Conservation (phyloP, 2,797 vertebrate species). For the Karalla daura region DNA sequence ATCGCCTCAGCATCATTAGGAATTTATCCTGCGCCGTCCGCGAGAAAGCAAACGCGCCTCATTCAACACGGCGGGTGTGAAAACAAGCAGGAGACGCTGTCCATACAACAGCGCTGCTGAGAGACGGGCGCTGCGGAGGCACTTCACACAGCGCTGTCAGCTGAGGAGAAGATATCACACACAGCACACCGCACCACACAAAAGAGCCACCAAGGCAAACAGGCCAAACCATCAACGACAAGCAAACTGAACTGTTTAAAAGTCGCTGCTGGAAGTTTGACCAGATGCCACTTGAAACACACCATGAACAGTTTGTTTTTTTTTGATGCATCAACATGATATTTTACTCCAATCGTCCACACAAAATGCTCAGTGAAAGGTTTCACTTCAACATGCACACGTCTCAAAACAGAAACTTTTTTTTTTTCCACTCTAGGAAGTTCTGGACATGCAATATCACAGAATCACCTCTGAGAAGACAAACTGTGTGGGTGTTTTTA, state of each 20-base stretch:
- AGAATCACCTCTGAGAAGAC: slow-evolving; percentile 1
- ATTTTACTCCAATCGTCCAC: background rate
- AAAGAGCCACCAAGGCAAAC: slow-evolving; percentile 43
- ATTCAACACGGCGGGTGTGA: slow-evolving; percentile 46
- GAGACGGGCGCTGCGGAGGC: slow-evolving; percentile 39
- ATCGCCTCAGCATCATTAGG: slow-evolving; percentile 23
- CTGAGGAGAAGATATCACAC: slow-evolving; percentile 46
- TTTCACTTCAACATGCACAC: background rate
- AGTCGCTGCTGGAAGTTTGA: slow-evolving; percentile 32
- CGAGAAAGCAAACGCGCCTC: slow-evolving; percentile 61
- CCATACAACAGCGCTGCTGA: slow-evolving; percentile 41
- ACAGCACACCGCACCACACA: slow-evolving; percentile 33
- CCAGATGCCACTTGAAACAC: slow-evolving; percentile 28
- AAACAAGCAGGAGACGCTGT: slow-evolving; percentile 54
- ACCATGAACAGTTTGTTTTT: background rate
- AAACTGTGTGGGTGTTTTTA: background rate
- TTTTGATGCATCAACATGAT: background rate
- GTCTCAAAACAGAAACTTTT: background rate
- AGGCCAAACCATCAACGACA: slow-evolving; percentile 35
- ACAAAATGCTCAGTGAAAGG: background rate
- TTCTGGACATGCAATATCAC: slow-evolving; percentile 25
- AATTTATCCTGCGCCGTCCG: slow-evolving; percentile 15
- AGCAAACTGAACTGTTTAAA: slow-evolving; percentile 5
- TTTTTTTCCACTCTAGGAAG: slow-evolving; percentile 9
- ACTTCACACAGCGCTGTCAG: slow-evolving; percentile 65